These are phyloP conservation scores for Drosophila setosimentum DNA, from an alignment of 2,888 invertebrate species.

Conservation along the genomic window DNA sequence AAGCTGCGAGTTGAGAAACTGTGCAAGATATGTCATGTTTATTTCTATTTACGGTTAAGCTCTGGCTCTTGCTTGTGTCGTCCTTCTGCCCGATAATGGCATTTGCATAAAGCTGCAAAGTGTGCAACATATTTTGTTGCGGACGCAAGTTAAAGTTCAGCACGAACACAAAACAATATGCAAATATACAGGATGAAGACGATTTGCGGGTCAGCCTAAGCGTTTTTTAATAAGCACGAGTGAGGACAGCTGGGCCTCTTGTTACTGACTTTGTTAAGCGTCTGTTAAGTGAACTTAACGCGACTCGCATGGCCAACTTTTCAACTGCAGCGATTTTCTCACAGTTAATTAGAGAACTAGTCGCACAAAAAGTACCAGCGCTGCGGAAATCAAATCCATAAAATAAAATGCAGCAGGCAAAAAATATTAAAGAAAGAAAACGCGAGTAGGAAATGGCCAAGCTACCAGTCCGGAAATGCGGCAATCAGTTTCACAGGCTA, in stretches of 20 bases:
- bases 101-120: constrained; percentile 76
- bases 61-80: constrained; percentile 10
- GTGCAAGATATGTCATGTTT: constrained; percentile 71
- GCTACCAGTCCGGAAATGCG: constrained; percentile 33
- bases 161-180: constrained; percentile 53
- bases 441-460: constrained; percentile 7
- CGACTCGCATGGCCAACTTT: constrained; percentile 62
- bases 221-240: constrained; percentile 55
- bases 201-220: constrained; percentile 63
- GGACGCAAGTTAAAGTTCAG: constrained; percentile 47
- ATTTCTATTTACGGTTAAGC: constrained; percentile 73
- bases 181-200: constrained; percentile 35
- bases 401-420: constrained; percentile 13
- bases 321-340: constrained; percentile 21
- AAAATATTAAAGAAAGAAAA: not conserved
- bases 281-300: constrained; percentile 70
- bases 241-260: constrained; percentile 26
- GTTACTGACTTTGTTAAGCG: constrained; percentile 54
- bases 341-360: constrained; percentile 59
- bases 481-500: constrained; percentile 23
- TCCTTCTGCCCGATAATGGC: constrained; percentile 45
- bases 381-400: constrained; percentile 57
- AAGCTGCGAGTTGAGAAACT: constrained; percentile 28
- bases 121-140: constrained; percentile 69
- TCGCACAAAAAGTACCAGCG: constrained; percentile 9